Percentiles rank a stretch among this genome's conserved stretches.
Evolutionary conservation across 2,797 vertebrate species (phyloP).

Genomic region (Labroides dimidiatus): DNA sequence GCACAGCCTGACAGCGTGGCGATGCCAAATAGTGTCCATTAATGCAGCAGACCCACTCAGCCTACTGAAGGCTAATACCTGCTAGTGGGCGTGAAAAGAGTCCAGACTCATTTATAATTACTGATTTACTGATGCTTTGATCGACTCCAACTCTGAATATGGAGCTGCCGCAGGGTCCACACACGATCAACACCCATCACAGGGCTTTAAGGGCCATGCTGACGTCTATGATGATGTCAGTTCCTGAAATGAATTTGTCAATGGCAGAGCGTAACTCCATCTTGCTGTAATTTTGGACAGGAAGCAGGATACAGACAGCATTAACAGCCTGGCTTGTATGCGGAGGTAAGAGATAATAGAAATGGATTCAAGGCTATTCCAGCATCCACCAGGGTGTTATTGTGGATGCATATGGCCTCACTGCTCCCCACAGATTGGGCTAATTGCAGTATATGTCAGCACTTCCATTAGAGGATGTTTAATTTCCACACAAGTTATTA

Average conservation of each 20-base stretch:
- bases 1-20: constrained; percentile 47
- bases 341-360: constrained; percentile 64
- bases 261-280: constrained; percentile 27
- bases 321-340: constrained; percentile 46
- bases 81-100: constrained; percentile 55
- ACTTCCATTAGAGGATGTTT: constrained; percentile 73
- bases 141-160: constrained; percentile 62
- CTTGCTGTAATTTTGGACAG: constrained; percentile 46
- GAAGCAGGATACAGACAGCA: constrained; percentile 53
- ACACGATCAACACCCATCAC: constrained; percentile 35
- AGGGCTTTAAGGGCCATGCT: constrained; percentile 26
- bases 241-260: constrained; percentile 41
- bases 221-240: constrained; percentile 45
- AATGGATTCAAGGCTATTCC: constrained; percentile 62
- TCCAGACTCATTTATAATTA: constrained; percentile 59
- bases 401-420: constrained; percentile 41
- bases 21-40: constrained; percentile 64
- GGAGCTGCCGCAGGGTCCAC: constrained; percentile 52
- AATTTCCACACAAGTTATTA: constrained; percentile 65
- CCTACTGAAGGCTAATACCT: constrained; percentile 57
- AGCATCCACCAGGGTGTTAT: constrained; percentile 46
- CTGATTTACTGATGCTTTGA: constrained; percentile 58
- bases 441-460: constrained; percentile 79
- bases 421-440: constrained; percentile 63
- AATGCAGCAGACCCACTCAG: constrained; percentile 44